Evolutionary conservation across 2,113 vertebrate species (phyloP).

Genomic region (Physeter macrocephalus): DNA sequence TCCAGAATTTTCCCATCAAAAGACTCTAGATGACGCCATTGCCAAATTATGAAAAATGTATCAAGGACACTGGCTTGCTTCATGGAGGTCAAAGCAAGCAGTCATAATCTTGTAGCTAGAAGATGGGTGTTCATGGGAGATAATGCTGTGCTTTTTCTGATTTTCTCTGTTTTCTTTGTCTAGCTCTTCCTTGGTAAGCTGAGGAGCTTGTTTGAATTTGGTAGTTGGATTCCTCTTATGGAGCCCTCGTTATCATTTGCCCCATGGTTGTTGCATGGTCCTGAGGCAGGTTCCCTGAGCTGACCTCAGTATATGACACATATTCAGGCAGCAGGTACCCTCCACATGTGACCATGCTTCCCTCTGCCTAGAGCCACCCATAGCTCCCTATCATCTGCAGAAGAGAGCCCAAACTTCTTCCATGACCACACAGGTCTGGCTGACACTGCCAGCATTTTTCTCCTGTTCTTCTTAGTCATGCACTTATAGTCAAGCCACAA

Average conservation of each 20-base stretch:
- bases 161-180: background rate
- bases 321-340: background rate
- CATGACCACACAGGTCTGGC: background rate
- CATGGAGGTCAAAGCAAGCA: background rate
- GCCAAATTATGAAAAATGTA: background rate
- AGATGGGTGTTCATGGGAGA: background rate
- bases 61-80: constrained; percentile 8
- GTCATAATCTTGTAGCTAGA: background rate
- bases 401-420: background rate
- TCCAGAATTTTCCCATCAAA: background rate
- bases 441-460: background rate
- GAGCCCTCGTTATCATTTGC: background rate
- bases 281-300: background rate
- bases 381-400: background rate
- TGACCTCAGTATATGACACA: background rate
- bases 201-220: background rate
- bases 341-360: background rate
- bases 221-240: background rate
- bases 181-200: background rate
- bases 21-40: background rate
- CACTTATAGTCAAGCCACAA: background rate
- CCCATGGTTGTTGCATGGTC: background rate
- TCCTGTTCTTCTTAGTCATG: background rate
- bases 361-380: background rate
- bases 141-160: background rate